Percentiles rank a stretch among this genome's conserved stretches.
Conservation (phyloP, 53 echinoderm and acorn worm species). For the Glandiceps talaboti region DNA sequence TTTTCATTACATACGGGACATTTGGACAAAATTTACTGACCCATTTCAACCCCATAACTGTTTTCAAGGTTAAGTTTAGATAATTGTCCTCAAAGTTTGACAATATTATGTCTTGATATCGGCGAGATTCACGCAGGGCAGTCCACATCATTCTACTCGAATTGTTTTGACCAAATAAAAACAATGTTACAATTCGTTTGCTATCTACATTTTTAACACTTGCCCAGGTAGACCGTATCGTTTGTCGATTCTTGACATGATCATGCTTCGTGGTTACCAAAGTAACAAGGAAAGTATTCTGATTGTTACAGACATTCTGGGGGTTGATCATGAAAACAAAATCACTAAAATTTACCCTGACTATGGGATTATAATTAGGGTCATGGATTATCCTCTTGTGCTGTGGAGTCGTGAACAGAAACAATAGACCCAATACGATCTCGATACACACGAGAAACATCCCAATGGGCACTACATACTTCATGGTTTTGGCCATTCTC, state of each 20-base stretch:
- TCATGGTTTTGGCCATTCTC: too few relatives aligned
- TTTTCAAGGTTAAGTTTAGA: constrained; percentile 51
- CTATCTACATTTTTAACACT: constrained; percentile 12
- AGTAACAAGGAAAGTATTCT: constrained; percentile 33
- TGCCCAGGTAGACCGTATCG: constrained; percentile 26
- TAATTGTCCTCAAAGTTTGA: constrained; percentile 53
- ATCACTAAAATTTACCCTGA: constrained; percentile 24
- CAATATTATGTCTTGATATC: constrained; percentile 37
- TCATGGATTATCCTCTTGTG: too few relatives aligned
- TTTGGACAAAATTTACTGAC: constrained; percentile 34
- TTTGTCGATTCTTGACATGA: constrained; percentile 22
- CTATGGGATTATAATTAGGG: neutral
- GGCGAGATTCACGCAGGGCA: constrained; percentile 20
- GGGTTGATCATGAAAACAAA: constrained; percentile 54
- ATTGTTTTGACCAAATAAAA: constrained; percentile 29
- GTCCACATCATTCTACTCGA: constrained; percentile 11
- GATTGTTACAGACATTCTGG: constrained; percentile 6
- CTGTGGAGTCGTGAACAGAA: too few relatives aligned
- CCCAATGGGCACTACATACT: too few relatives aligned
- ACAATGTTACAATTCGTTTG: constrained; percentile 22
- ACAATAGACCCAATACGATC: too few relatives aligned
- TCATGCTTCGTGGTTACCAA: constrained; percentile 42
- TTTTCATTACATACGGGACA: constrained; percentile 39
- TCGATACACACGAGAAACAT: too few relatives aligned
- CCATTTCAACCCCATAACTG: constrained; percentile 68